phyloP scores from a whole-genome alignment of 35 echinoderm and acorn worm species.

The Strongylocentrotus purpuratus region DNA sequence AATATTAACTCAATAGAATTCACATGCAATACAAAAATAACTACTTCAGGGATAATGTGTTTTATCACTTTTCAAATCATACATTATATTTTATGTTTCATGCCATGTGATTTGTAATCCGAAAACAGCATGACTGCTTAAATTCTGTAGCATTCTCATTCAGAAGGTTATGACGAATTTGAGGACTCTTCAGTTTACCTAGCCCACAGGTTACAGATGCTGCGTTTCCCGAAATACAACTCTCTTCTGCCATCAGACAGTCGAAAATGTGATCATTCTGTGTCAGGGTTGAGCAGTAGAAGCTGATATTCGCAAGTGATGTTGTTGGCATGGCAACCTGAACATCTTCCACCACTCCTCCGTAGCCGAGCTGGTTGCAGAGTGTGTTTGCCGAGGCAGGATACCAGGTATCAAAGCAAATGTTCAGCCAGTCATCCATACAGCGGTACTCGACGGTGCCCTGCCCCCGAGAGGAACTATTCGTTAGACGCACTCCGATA shows the following conservation, averaged over 20 bases:
- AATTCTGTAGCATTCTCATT: too few relatives aligned
- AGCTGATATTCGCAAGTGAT: neutral
- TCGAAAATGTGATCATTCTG: neutral
- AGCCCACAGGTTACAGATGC: constrained; percentile 5
- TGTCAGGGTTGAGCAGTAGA: neutral
- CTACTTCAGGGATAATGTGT: neutral
- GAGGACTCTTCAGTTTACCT: neutral
- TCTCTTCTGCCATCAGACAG: neutral
- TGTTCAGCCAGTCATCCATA: neutral
- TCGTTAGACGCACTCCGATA: neutral
- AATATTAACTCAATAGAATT: neutral
- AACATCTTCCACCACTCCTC: neutral
- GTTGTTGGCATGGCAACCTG: neutral
- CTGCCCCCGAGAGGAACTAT: neutral
- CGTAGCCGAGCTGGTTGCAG: neutral
- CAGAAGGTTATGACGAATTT: too few relatives aligned
- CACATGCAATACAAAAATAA: neutral
- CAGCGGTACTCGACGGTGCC: constrained; percentile 15
- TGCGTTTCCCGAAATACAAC: neutral
- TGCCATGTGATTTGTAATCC: too few relatives aligned
- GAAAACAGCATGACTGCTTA: too few relatives aligned
- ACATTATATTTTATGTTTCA: neutral
- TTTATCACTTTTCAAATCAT: neutral
- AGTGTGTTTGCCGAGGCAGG: neutral
- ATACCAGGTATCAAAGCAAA: constrained; percentile 21